A percentile compares a stretch with the other conserved stretches of the same genome.
phyloP scores from a whole-genome alignment of 2,888 invertebrate genomes.

The Platynereis dumerilii region DNA sequence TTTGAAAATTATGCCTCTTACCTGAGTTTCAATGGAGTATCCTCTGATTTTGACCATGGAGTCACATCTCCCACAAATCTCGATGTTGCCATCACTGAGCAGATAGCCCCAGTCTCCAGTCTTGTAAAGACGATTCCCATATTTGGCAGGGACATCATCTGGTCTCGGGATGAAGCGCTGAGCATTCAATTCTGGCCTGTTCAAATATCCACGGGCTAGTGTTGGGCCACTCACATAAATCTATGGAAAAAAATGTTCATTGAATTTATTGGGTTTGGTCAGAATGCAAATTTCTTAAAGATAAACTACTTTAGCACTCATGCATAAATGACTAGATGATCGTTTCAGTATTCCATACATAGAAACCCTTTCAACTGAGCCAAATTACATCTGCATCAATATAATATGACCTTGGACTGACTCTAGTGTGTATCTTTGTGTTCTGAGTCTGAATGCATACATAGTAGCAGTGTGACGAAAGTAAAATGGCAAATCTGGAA shows the following conservation, averaged over 20 bases:
- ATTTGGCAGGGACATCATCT: slow-evolving; percentile 39
- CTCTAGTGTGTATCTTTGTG: no score
- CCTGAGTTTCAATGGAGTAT: slow-evolving; percentile 64
- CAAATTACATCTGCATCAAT: no score
- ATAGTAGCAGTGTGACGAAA: no score
- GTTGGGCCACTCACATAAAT: slow-evolving; percentile 62
- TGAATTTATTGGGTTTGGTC: neutral
- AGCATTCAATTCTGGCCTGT: slow-evolving; percentile 61
- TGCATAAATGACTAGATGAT: no score
- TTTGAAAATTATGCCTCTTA: neutral
- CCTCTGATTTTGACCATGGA: slow-evolving; percentile 65
- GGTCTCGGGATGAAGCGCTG: slow-evolving; percentile 51
- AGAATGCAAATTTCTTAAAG: no score
- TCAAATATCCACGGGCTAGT: slow-evolving; percentile 62
- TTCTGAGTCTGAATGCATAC: no score
- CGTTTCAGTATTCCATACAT: no score
- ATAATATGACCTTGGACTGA: no score
- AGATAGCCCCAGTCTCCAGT: slow-evolving; percentile 65
- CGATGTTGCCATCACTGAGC: slow-evolving; percentile 61
- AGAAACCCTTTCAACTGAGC: no score
- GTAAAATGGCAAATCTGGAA: no score
- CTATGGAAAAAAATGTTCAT: slow-evolving; percentile 28
- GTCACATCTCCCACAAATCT: slow-evolving; percentile 65
- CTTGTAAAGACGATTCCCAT: slow-evolving; percentile 50
- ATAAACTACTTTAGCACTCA: no score